A percentile compares a stretch with the other conserved stretches of the same genome.
These are phyloP conservation scores for Aviceda subcristata DNA, from an alignment of 2,113 vertebrate genomes.

Conservation along the genomic window DNA sequence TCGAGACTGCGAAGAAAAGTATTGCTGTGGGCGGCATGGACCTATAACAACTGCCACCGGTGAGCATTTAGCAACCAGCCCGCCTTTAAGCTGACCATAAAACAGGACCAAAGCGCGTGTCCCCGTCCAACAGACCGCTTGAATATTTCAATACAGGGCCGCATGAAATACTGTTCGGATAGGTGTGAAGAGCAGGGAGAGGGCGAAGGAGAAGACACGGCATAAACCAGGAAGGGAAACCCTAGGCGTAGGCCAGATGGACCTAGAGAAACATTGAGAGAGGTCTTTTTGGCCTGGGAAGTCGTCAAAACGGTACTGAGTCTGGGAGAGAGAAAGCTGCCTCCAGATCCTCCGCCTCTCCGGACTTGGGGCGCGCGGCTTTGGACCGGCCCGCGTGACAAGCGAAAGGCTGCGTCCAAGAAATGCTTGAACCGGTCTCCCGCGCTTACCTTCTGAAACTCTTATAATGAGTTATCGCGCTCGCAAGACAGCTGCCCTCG, in stretches of 20 bases:
- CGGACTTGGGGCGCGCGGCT: not conserved
- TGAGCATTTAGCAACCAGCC: not conserved
- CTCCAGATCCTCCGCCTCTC: not conserved
- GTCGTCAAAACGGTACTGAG: not conserved
- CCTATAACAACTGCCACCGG: fast-evolving
- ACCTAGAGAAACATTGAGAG: not conserved
- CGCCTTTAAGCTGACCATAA: not conserved
- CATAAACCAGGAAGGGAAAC: not conserved
- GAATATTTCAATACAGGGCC: not conserved
- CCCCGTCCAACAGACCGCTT: not conserved
- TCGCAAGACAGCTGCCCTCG: not conserved
- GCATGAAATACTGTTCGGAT: not conserved
- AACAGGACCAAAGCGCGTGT: not conserved
- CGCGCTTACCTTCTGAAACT: not conserved
- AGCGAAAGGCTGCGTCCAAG: not conserved
- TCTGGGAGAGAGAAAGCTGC: not conserved
- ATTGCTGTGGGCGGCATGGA: not conserved
- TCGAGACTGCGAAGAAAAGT: not conserved
- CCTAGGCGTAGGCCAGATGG: not conserved
- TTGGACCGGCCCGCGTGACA: not conserved
- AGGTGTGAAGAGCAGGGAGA: not conserved
- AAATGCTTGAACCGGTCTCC: not conserved
- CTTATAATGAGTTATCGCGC: not conserved
- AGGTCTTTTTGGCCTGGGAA: not conserved
- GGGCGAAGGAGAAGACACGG: not conserved